phyloP scores from a whole-genome alignment of 2,888 invertebrate species.

The Drosophila villosipedis region DNA sequence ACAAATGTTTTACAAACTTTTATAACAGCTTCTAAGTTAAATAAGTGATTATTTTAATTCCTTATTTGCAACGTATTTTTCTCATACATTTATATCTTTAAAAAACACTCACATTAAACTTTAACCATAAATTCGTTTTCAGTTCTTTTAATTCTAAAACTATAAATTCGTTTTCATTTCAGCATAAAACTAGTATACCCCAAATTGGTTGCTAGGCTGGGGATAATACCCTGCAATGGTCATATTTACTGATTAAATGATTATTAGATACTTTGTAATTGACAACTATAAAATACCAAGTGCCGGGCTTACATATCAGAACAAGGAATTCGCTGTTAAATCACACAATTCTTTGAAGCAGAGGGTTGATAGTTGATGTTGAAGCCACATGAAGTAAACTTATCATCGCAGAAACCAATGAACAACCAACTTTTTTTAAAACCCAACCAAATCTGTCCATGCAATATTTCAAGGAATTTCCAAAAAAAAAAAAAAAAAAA shows the following conservation, averaged over 20 bases:
- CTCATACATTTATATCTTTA: no score
- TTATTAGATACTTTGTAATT: constrained; percentile 38
- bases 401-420: background rate
- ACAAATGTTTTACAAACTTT: background rate
- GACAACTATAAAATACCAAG: constrained; percentile 29
- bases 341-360: background rate
- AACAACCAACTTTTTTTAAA: background rate
- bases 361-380: background rate
- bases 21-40: background rate
- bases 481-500: no score
- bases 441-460: background rate
- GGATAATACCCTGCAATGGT: constrained; percentile 13
- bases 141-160: no score
- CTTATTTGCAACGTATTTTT: no score
- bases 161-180: background rate
- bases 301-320: constrained; percentile 6
- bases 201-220: background rate
- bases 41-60: no score
- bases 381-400: background rate
- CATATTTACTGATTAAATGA: constrained; percentile 29
- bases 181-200: background rate
- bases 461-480: background rate
- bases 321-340: constrained; percentile 8
- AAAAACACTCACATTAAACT: no score
- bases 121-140: background rate